Conservation (phyloP, 2,888 invertebrate species). For the Euphydryas editha region DNA sequence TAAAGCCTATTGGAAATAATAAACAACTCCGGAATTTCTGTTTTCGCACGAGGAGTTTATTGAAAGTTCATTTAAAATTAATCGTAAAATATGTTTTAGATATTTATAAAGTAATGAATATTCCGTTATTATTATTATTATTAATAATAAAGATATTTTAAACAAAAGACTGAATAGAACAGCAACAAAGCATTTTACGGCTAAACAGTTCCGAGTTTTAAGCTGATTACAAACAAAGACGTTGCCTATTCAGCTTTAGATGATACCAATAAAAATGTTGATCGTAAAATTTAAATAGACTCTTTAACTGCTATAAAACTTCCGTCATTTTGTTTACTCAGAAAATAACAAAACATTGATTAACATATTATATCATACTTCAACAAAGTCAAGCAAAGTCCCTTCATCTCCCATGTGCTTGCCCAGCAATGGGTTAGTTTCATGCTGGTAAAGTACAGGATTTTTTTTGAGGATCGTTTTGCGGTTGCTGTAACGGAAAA, state of each 20-base stretch:
- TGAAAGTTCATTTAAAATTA: background rate
- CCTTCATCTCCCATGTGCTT: too few species aligned
- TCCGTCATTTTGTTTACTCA: background rate
- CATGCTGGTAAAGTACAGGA: too few species aligned
- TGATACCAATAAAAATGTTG: slow-evolving; percentile 49
- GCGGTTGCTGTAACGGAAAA: too few species aligned
- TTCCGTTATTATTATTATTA: background rate
- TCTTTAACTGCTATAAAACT: slow-evolving; percentile 41
- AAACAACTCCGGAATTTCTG: background rate
- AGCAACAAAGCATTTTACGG: slow-evolving; percentile 23
- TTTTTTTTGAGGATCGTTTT: too few species aligned
- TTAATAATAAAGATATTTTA: background rate
- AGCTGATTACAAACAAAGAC: slow-evolving; percentile 38
- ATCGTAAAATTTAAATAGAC: slow-evolving; percentile 47
- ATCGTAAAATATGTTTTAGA: background rate
- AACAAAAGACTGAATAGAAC: background rate
- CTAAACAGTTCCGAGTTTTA: slow-evolving; percentile 24
- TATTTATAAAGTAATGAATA: background rate
- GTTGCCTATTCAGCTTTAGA: slow-evolving; percentile 38
- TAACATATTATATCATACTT: background rate
- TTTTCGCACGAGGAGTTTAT: background rate
- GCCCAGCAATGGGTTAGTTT: too few species aligned
- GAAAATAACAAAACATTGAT: background rate
- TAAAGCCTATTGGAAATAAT: slow-evolving; percentile 20
- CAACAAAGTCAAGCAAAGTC: too few species aligned